Evolutionary conservation across 2,888 invertebrate species (phyloP).

Genomic region (Chalcosyrphus nemorum): DNA sequence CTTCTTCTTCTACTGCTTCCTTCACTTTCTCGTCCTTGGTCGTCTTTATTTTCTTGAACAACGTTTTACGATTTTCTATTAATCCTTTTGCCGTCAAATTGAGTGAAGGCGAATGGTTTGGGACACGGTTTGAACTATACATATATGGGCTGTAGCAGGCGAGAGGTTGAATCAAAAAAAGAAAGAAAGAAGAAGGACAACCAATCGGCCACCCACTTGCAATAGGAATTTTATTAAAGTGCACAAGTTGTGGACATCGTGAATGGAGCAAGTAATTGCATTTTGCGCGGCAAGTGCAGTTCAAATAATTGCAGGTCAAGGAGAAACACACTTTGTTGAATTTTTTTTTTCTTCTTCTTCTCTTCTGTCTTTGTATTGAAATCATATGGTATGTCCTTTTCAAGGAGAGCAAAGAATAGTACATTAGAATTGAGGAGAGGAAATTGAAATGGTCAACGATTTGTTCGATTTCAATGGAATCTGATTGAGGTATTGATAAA

Average conservation of each 20-base stretch:
- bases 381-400: background rate
- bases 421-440: conserved; percentile 21
- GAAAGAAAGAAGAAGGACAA: background rate
- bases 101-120: conserved; percentile 19
- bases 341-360: background rate
- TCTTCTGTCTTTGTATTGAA: background rate
- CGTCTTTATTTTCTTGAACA: conserved; percentile 54
- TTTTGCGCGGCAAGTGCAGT: conserved; percentile 67
- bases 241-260: conserved; percentile 58
- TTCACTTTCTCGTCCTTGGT: background rate
- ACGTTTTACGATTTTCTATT: conserved; percentile 48
- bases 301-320: conserved; percentile 69
- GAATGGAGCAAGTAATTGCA: conserved; percentile 71
- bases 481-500: conserved; percentile 19
- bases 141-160: background rate
- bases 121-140: background rate
- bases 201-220: conserved; percentile 46
- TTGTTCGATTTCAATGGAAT: conserved; percentile 14
- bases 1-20: conserved; percentile 6
- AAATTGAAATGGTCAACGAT: conserved; percentile 10
- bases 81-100: conserved; percentile 55
- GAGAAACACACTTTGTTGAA: conserved; percentile 33
- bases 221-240: conserved; percentile 62
- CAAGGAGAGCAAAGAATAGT: background rate
- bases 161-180: no score